Evolutionary conservation across 1,140 invertebrate genomes (phyloP).

Genomic region (Calephelis virginiensis): DNA sequence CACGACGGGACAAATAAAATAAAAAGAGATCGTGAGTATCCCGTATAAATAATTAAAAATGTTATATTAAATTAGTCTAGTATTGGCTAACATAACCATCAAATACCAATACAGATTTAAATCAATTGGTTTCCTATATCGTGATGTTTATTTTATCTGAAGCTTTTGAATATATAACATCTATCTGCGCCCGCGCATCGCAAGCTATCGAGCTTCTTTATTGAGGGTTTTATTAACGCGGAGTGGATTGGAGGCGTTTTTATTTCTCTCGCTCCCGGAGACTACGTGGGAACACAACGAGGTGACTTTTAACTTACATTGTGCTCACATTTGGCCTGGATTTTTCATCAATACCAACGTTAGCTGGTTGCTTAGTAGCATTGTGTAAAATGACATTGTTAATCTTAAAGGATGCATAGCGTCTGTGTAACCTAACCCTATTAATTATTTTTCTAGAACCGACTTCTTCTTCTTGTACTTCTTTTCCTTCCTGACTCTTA

Average conservation of each 20-base stretch:
- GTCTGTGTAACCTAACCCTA: too few species aligned
- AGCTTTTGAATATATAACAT: conserved; percentile 37
- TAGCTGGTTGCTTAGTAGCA: not conserved
- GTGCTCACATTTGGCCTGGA: conserved; percentile 26
- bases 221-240: conserved; percentile 68
- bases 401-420: too few species aligned
- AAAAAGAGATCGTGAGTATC: too few species aligned
- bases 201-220: conserved; percentile 58
- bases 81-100: too few species aligned
- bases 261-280: conserved; percentile 53
- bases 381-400: not conserved
- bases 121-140: too few species aligned
- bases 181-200: conserved; percentile 54
- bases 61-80: too few species aligned
- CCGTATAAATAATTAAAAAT: too few species aligned
- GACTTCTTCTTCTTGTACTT: too few species aligned
- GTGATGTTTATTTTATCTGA: conserved; percentile 27
- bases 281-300: conserved; percentile 53
- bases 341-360: conserved; percentile 28
- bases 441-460: too few species aligned
- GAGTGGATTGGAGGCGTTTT: conserved; percentile 58
- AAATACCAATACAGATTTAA: too few species aligned
- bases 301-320: conserved; percentile 57
- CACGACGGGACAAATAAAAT: too few species aligned
- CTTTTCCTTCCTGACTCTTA: too few species aligned